Evolutionary conservation across 2,888 invertebrate species (phyloP), one percentile per base, ranked within the genome.

Genomic region (Alloplasta piceator): DNA sequence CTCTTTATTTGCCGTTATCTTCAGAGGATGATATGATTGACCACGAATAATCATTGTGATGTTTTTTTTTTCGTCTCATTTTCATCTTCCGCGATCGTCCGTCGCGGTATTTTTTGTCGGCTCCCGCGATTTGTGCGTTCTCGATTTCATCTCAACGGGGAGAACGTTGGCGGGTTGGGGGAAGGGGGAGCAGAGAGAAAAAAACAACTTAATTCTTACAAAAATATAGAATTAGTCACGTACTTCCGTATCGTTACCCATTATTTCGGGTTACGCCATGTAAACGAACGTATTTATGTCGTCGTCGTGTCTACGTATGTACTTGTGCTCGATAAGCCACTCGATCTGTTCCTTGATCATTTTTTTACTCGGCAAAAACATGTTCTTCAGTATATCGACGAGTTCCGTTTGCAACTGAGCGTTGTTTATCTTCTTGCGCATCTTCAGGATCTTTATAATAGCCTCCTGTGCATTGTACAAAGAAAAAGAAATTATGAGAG

Each of bases 301-400:
- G 87, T 98, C 97, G 89, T 98, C 98, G 92, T 99, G 98, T 86
- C 99, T 95, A 82, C 95, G 94, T 96, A 99, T 98, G 92, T 99
- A 99, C 92, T 98, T 98, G 93, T 99, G 98, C 93, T 99, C 99
- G 85, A 99, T 99, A 58, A 99, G 95, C 99, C 99, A 99, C 93
- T 99, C 99, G 70, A 99, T 95, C 93, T 99, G 99, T 93, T 99
- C 99, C 93, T 99, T 99, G 88, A 99, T 99, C 97, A 99, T 98
- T 93, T 99, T 99, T 93, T 98, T 98, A 83, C 98, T 98, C 38
- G 99, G 99, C 90, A 99, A 94, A 94, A 99, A 99, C 98, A 99
- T 99, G 92, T 99, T 98, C 93, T 99, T 99, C 87, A 99, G 93
- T 91, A 99, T 98, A 93, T 99, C 99, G 14, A 99, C 97, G 78